Evolutionary conservation across 2,888 invertebrate species (phyloP), one percentile per base, ranked within the genome.

Genomic region (Creontiades dilutus): DNA sequence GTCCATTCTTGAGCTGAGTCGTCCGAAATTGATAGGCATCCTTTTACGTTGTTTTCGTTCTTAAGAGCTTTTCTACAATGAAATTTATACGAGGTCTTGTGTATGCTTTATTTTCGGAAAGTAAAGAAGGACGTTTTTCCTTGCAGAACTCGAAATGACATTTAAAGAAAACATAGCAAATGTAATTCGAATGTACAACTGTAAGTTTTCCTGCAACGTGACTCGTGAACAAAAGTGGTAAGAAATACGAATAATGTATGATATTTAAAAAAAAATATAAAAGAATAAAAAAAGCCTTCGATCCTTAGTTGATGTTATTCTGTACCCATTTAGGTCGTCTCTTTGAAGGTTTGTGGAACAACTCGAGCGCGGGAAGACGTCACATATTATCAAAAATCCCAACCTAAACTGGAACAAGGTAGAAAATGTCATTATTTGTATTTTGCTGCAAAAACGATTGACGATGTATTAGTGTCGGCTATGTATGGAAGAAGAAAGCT

Each of bases 191-290:
- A 57, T 57, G 7, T 2, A 12, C 11, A n/a, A 68, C 23, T 68
- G 68, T 68, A 68, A 23, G 27, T 78, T 78, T 46, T 46, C n/a
- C 78, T 78, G 78, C 12, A 78, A 37, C 76, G 76, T 78, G 68
- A 23, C 37, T 78, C 78, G 78, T 78, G 78, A 78, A 78, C 46
- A 78, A 78, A 78, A 76, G 27, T 12, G 16, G 76, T n/a, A 19
- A 76, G 23, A 76, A 27, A 3, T 78, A 46, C 78, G 78, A 78
- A 78, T 68, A 68, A 78, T 78, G 78, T 78, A 78, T 78, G 46
- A 76, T 76, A 76, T 23, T 23, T 14, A 37, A 37, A n/a, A 27
- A 14, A 27, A 78, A 14, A 46, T 46, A 28, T n/a, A 46, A 13
- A 16, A 47, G 46, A 78, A 28, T n/a, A 46, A 13, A 16, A 47